phyloP scores from a whole-genome alignment of 1,140 invertebrate species.

The Atopsyche davidsoni region DNA sequence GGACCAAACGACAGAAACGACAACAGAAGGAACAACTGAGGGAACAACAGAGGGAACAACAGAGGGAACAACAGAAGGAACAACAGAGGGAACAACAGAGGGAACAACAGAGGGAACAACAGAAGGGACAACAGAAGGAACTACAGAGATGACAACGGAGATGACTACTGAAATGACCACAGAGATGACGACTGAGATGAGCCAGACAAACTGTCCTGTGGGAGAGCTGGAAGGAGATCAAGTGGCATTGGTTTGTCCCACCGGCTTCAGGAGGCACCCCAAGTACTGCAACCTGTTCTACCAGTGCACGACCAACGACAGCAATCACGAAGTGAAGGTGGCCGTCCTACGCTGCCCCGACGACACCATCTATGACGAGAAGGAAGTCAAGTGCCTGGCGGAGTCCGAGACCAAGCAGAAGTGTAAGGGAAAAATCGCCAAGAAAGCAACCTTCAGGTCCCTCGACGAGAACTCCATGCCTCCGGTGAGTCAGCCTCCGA shows the following conservation, averaged over 20 bases:
- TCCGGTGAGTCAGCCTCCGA: constrained; percentile 53
- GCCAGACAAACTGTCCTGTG: constrained; percentile 41
- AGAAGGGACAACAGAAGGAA: constrained; percentile 25
- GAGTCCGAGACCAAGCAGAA: constrained; percentile 50
- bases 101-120: constrained; percentile 22
- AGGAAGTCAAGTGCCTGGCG: constrained; percentile 62
- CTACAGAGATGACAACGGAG: constrained; percentile 24
- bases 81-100: constrained; percentile 16
- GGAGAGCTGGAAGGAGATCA: constrained; percentile 56
- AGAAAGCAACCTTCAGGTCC: constrained; percentile 49
- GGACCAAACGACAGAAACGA: constrained; percentile 12
- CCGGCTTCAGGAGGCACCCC: constrained; percentile 74
- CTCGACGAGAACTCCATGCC: constrained; percentile 47
- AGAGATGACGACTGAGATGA: constrained; percentile 29
- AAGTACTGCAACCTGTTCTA: constrained; percentile 80
- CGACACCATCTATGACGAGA: constrained; percentile 68
- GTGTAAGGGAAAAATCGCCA: constrained; percentile 51
- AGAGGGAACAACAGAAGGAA: constrained; percentile 30
- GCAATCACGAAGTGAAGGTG: constrained; percentile 64
- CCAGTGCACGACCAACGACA: constrained; percentile 63
- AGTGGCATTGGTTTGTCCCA: constrained; percentile 66
- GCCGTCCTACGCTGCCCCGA: constrained; percentile 68
- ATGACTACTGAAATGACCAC: constrained; percentile 28
- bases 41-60: constrained; percentile 32
- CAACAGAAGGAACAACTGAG: constrained; percentile 31